A percentile compares a stretch with the other conserved stretches of the same genome.
These are phyloP conservation scores for Spodoptera litura DNA, from an alignment of 1,140 invertebrate genomes.

Conservation along the genomic window DNA sequence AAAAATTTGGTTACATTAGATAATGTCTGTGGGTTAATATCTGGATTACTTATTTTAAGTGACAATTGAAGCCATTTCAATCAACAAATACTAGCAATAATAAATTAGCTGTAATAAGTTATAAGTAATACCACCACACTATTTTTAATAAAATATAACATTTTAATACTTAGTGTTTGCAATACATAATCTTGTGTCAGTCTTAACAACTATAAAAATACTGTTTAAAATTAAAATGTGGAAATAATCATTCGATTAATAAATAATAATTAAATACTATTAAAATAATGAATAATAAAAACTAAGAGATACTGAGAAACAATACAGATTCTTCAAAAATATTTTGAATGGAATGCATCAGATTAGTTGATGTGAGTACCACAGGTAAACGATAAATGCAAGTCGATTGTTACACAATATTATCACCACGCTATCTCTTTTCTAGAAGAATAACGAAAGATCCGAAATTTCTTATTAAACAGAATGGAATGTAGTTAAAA, in stretches of 20 bases:
- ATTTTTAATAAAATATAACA: constrained; percentile 62
- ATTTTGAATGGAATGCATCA: constrained; percentile 65
- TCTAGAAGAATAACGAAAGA: constrained; percentile 6
- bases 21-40: constrained; percentile 75
- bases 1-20: constrained; percentile 80
- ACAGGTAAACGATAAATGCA: constrained; percentile 64
- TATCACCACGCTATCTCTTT: constrained; percentile 33
- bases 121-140: constrained; percentile 69
- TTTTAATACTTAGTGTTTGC: constrained; percentile 78
- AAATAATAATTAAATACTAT: constrained; percentile 44
- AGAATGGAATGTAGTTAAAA: constrained; percentile 31
- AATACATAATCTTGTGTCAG: constrained; percentile 82
- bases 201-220: constrained; percentile 83
- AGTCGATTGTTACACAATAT: constrained; percentile 51
- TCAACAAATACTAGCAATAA: constrained; percentile 57
- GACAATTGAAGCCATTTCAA: constrained; percentile 66
- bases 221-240: constrained; percentile 73
- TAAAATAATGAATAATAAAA: constrained; percentile 42
- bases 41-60: constrained; percentile 65
- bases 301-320: constrained; percentile 60
- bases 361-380: constrained; percentile 45
- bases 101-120: constrained; percentile 68
- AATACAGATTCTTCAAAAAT: constrained; percentile 61
- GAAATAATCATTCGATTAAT: constrained; percentile 58
- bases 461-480: constrained; percentile 17